These are phyloP conservation scores for Notospermus geniculatus DNA, from an alignment of 1,140 invertebrate species.

Conservation along the genomic window DNA sequence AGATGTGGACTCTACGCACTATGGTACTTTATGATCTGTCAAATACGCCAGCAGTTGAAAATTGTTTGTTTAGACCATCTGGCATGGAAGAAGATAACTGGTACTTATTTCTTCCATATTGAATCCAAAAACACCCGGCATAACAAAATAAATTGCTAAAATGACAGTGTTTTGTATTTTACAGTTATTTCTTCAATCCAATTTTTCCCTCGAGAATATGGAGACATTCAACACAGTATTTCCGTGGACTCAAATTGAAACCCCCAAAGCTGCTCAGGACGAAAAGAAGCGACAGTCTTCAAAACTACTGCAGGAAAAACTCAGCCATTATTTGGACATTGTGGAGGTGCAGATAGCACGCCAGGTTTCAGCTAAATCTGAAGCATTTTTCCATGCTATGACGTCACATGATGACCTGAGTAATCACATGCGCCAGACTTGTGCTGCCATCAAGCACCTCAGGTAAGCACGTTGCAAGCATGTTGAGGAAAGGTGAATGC, in stretches of 20 bases:
- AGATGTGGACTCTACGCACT: no score
- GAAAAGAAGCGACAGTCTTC: constrained; percentile 46
- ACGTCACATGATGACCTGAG: constrained; percentile 79
- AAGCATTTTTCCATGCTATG: constrained; percentile 96
- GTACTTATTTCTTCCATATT: no score
- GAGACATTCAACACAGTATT: constrained; percentile 87
- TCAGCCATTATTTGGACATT: constrained; percentile 93
- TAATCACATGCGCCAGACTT: constrained; percentile 70
- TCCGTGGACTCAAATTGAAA: constrained; percentile 59
- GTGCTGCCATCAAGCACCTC: constrained; percentile 74
- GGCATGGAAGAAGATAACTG: no score
- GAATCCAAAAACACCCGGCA: no score
- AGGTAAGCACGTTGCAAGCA: constrained; percentile 60
- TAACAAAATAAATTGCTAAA: no score
- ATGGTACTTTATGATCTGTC: no score
- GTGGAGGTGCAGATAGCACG: constrained; percentile 93
- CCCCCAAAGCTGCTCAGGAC: constrained; percentile 13
- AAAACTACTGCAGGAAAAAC: constrained; percentile 67
- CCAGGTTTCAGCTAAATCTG: constrained; percentile 93
- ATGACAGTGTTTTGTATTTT: constrained; percentile 37
- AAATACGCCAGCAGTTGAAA: no score
- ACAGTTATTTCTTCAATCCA: constrained; percentile 78
- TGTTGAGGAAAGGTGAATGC: no score
- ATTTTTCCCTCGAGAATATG: constrained; percentile 77
- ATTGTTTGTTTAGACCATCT: no score